Percentiles rank a stretch among this genome's conserved stretches.
phyloP scores from a whole-genome alignment of 1,140 invertebrate genomes.

The Scaptomyza montana region DNA sequence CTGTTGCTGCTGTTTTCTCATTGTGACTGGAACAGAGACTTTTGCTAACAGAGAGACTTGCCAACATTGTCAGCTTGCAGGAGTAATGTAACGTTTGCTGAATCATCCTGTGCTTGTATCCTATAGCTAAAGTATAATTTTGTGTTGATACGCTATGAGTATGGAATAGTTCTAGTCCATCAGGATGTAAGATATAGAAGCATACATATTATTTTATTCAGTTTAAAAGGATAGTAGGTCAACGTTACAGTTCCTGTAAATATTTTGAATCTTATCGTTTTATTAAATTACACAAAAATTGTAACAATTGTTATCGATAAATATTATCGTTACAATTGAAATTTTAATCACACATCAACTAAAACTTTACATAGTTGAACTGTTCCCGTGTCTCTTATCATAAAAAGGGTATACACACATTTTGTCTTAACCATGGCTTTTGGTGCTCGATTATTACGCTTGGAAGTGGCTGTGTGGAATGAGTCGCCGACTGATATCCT shows the following conservation, averaged over 20 bases:
- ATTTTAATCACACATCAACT: too few species aligned
- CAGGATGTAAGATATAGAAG: background rate
- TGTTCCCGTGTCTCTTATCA: too few species aligned
- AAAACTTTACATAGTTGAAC: too few species aligned
- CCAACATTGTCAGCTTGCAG: slow-evolving; percentile 10
- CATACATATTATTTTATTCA: background rate
- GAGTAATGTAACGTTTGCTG: slow-evolving; percentile 20
- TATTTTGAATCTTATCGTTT: too few species aligned
- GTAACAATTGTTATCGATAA: too few species aligned
- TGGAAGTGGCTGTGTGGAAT: slow-evolving; percentile 18
- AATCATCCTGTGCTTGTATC: slow-evolving; percentile 12
- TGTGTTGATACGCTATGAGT: slow-evolving; percentile 1
- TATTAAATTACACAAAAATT: too few species aligned
- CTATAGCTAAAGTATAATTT: background rate
- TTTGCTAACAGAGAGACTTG: background rate
- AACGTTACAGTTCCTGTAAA: too few species aligned
- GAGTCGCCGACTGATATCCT: slow-evolving; percentile 13
- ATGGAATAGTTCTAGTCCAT: background rate
- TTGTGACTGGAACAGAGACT: slow-evolving; percentile 22
- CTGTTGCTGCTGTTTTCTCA: slow-evolving; percentile 44
- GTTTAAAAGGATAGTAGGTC: too few species aligned
- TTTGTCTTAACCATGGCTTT: slow-evolving; percentile 47
- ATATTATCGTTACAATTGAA: too few species aligned
- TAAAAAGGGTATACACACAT: background rate
- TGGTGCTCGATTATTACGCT: slow-evolving; percentile 19